Evolutionary conservation across 2,888 invertebrate genomes (phyloP), one percentile per base, ranked within the genome.

Genomic region (Osedax frankpressi): DNA sequence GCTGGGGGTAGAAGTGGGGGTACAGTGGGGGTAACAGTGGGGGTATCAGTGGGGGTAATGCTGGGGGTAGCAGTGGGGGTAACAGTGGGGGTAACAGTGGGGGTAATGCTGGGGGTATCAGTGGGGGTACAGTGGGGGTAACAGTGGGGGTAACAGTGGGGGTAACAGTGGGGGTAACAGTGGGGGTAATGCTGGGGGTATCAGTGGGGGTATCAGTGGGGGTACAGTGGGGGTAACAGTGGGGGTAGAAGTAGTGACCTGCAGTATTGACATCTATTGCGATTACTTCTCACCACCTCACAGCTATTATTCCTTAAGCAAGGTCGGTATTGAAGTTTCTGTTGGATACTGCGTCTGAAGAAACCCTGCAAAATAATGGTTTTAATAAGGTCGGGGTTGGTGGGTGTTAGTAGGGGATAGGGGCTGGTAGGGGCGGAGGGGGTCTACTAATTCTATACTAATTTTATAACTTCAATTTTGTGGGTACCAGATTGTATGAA

Each of bases 321-420:
- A 29, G 83, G 82, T 29, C 83, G 78, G 75, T 83, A 83, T 77
- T 83, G 82, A 60, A 83, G 82, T 77, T 84, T 84, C 76, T 83
- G 83, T 72, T 84, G 84, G 85, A 97, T 97, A 75, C 82, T 82
- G 6, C 84, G 78, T 1, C 84, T 79, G 80, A 84, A 84, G 76
- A 84, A 84, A 24, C 84, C 84, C 82, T 83, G 63, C 26, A n/a
- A n/a, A n/a, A n/a, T n/a, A n/a, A n/a, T n/a, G n/a, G n/a, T n/a
- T n/a, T n/a, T n/a, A n/a, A n/a, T n/a, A n/a, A n/a, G n/a, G n/a
- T n/a, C n/a, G n/a, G n/a, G n/a, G n/a, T n/a, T n/a, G n/a, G n/a
- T n/a, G n/a, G n/a, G n/a, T n/a, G n/a, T n/a, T n/a, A n/a, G n/a
- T n/a, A n/a, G n/a, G n/a, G n/a, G n/a, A n/a, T n/a, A 44, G 44